Conservation (phyloP, 2,113 vertebrate genomes). For the Pristiophorus japonicus region DNA sequence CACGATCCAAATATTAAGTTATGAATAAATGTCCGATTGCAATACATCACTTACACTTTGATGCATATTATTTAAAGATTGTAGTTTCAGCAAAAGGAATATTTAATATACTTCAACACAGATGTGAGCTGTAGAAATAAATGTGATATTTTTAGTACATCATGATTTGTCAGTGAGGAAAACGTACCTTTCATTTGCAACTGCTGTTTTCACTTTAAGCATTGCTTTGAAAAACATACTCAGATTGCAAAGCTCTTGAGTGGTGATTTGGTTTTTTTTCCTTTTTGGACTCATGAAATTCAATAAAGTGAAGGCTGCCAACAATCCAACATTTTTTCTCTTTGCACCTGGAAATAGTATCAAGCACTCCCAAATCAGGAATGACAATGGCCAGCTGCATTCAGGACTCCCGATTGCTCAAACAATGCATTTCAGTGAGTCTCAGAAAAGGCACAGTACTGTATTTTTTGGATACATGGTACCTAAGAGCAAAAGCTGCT, state of each 20-base stretch:
- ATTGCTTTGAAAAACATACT: not conserved
- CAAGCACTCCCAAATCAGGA: conserved; percentile 1
- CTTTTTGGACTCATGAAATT: not conserved
- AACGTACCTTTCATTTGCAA: not conserved
- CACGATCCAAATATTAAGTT: not conserved
- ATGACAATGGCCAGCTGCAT: not conserved
- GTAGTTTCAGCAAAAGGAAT: not conserved
- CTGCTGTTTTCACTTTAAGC: not conserved
- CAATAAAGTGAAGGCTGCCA: no score
- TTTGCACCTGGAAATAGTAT: conserved; percentile 14
- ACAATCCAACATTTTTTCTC: not conserved
- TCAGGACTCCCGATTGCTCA: not conserved
- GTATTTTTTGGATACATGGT: not conserved
- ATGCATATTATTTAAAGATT: not conserved
- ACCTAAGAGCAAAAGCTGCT: not conserved
- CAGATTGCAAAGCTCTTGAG: not conserved
- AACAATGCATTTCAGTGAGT: not conserved
- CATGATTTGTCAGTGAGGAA: not conserved
- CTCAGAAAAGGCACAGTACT: not conserved
- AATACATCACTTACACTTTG: not conserved
- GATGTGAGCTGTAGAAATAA: not conserved
- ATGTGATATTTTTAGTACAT: not conserved
- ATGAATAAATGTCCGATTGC: not conserved
- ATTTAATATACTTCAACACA: not conserved
- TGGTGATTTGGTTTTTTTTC: not conserved